Base-by-base conservation (phyloP, 2,113 vertebrate species). In the Rhineura floridana region DNA sequence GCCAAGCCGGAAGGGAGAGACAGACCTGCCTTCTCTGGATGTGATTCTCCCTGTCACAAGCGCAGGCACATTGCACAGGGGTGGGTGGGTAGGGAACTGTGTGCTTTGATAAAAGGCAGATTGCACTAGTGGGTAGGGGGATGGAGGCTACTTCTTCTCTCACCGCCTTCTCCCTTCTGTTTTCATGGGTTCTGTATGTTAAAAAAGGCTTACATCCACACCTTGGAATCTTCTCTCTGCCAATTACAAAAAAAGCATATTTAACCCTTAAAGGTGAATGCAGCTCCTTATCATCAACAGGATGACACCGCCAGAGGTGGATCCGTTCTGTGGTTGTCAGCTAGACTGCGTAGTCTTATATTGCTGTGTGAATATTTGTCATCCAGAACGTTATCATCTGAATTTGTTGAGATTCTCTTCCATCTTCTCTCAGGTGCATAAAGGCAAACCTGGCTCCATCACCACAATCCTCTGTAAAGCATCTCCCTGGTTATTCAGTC, bases 161-260 rank as follows among this genome's bases (percentile, higher is more conserved):
- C 73, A 1, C 25, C 25, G 6, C 23, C 25, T 65, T 21, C 63
- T 62, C 21, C 59, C 59, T 62, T 52, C 8, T 6, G 50, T 12
- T 67, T 67, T 67, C 65, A 67, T 3, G 30, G 65, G 33, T 36
- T 65, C 63, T 65, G 63, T 65, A n/a, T n/a, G 25, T 65, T 30
- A 10, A 33, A 30, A 33, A 28, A 30, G 25, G 0, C 17, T 36
- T 2, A 4, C 19, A 0, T 1, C 6, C 23, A 17, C 6, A 19
- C 15, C 6, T 36, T 23, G 36, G 19, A 23, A 3, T 25, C 72
- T 44, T 21, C 72, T 75, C 21, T 39, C 36, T 39, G 69, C 36
- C 19, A 36, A 3, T 72, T 39, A 39, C 4, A 6, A 42, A 67
- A n/a, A 39, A 39, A 7, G 70, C 36, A 21, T 42, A 42, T 23